A percentile compares a stretch with the other conserved stretches of the same genome.
phyloP scores from a whole-genome alignment of 2,797 vertebrate genomes.

The Geotrypetes seraphini region DNA sequence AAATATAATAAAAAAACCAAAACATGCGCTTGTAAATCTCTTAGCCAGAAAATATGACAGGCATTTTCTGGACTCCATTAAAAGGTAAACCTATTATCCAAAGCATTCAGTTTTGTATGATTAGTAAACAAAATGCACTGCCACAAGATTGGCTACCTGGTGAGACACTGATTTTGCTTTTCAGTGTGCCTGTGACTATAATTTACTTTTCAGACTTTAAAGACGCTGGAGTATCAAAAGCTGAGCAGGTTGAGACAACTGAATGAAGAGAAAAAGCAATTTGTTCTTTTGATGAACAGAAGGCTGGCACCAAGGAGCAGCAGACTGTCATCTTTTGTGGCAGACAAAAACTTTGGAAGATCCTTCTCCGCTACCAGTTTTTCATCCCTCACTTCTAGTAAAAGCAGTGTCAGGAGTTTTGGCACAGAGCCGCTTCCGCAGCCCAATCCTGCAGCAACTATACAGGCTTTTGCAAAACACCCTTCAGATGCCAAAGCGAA shows the following conservation, averaged over 20 bases:
- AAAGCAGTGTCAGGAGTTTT: background rate
- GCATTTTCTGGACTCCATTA: too few species aligned
- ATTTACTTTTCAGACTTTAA: slow-evolving; percentile 2
- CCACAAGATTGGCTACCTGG: too few species aligned
- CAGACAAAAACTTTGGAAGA: background rate
- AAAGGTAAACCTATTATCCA: too few species aligned
- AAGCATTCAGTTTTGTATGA: too few species aligned
- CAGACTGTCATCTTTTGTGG: background rate
- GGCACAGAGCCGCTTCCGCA: background rate
- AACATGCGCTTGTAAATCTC: too few species aligned
- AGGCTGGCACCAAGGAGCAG: slow-evolving; percentile 2
- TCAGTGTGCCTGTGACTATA: background rate
- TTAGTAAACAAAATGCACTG: too few species aligned
- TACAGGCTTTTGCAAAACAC: background rate
- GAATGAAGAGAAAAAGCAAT: slow-evolving; percentile 20
- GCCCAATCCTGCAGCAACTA: background rate
- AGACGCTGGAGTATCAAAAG: slow-evolving; percentile 11
- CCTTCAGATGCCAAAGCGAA: background rate
- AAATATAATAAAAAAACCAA: too few species aligned
- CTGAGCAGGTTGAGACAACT: slow-evolving; percentile 10
- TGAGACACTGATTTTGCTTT: too few species aligned
- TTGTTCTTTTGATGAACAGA: slow-evolving; percentile 13
- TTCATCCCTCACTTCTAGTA: background rate
- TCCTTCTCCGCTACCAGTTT: background rate
- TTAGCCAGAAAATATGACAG: too few species aligned